Evolutionary conservation across 2,113 vertebrate genomes (phyloP).

Genomic region (Caranx melampygus): DNA sequence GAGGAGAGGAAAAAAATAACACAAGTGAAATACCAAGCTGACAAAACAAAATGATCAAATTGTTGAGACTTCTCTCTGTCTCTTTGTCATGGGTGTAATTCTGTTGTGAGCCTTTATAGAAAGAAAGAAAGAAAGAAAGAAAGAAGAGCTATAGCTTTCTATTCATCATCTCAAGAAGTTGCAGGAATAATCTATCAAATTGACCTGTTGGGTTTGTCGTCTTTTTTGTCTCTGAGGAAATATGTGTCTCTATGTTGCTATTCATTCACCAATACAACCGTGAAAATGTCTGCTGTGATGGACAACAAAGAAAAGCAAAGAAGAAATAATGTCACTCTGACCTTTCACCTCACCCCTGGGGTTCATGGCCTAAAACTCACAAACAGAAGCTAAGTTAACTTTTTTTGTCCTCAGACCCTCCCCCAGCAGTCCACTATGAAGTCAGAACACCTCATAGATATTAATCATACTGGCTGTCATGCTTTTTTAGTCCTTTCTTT

Average conservation of each 20-base stretch:
- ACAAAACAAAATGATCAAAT: not conserved
- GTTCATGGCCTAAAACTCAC: slow-evolving; percentile 39
- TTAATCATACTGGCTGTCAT: slow-evolving; percentile 52
- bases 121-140: not conserved
- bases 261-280: slow-evolving; percentile 15
- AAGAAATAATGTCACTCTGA: slow-evolving; percentile 46
- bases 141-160: not conserved
- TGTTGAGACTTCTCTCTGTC: not conserved
- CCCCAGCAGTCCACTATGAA: slow-evolving; percentile 27
- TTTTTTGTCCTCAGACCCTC: slow-evolving; percentile 17
- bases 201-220: slow-evolving; percentile 8
- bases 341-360: slow-evolving; percentile 51
- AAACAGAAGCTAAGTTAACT: slow-evolving; percentile 29
- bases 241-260: slow-evolving; percentile 1
- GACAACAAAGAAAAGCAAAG: slow-evolving; percentile 27
- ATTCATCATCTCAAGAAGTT: slow-evolving; percentile 7
- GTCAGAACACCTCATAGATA: slow-evolving; percentile 41
- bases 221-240: slow-evolving; percentile 2
- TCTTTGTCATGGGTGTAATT: slow-evolving; percentile 1
- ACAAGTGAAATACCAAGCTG: not conserved
- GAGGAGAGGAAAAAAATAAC: not conserved
- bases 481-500: not conserved
- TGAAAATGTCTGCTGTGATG: slow-evolving; percentile 28
- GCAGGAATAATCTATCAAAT: slow-evolving; percentile 32
- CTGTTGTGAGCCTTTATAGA: no score